Evolutionary conservation across 2,888 invertebrate species (phyloP), one percentile per base, ranked within the genome.

Genomic region (Syrphus vitripennis): DNA sequence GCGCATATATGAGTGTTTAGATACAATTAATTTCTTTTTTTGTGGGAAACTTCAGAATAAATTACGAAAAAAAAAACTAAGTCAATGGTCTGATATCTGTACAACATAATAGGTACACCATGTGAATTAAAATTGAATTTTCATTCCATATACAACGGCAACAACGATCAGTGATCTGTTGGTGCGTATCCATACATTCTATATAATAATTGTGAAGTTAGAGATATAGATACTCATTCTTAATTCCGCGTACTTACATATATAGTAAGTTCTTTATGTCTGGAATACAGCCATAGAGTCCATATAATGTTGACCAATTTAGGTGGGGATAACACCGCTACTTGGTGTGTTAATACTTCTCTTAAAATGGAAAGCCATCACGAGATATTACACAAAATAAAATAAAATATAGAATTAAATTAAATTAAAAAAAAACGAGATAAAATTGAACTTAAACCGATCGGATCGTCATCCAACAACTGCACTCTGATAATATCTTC

Each of bases 311-410:
- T 59, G 71, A 57, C 71, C 71, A 40, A 57, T 70, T 67, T 69
- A 50, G 48, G 61, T 74, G 83, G 37, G 78, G 69, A 78, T 78
- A 69, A 74, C 29, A 78, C 67, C 67, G 72, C 59, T 72, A 65
- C 19, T 57, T 57, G 12, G 7, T 37, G 75, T 75, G 42, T 67
- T 57, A 59, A 31, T 61, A 53, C 37, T 7, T 1, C 40, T 59
- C 57, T 80, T 42, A 42, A 76, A 83, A 71, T 80, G 83, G 79
- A 83, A 83, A 79, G 50, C 29, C 65, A 63, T n/a, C 70, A 14
- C 14, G n/a, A 29, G 4, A 57, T 14, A 48, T 14, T 7, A 61
- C 37, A n/a, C 24, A 61, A 37, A 42, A 45, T 9, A 19, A 63
- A n/a, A 45, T n/a, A 19, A 45, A 50, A 50, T 1, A 59, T 16